phyloP scores from a whole-genome alignment of 92 coral and sea anemone genomes.

The Epizoanthus scotinus region DNA sequence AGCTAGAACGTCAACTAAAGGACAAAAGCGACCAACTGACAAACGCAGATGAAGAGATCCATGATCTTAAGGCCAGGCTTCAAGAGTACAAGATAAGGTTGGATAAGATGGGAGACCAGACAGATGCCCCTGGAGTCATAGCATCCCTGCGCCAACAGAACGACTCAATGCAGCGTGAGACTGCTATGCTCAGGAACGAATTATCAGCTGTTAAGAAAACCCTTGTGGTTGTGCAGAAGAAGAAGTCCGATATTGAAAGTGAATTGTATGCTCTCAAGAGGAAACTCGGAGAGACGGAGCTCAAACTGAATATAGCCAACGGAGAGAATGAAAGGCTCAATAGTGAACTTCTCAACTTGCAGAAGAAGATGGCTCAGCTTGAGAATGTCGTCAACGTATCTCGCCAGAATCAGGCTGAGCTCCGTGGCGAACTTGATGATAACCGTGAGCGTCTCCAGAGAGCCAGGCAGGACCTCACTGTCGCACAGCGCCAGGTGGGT shows the following conservation, averaged over 20 bases:
- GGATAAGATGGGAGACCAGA: constrained; percentile 77
- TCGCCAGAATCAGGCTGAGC: constrained; percentile 77
- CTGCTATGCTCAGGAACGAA: constrained; percentile 87
- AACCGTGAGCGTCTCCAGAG: constrained; percentile 61
- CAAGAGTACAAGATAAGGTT: constrained; percentile 81
- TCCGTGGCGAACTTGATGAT: constrained; percentile 81
- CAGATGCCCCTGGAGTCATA: constrained; percentile 84
- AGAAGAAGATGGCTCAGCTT: constrained; percentile 74
- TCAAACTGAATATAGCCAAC: constrained; percentile 67
- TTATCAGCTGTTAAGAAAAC: constrained; percentile 60
- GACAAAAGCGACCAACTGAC: constrained; percentile 67
- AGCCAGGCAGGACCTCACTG: constrained; percentile 65
- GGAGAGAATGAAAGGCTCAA: constrained; percentile 81
- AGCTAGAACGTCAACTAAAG: constrained; percentile 69
- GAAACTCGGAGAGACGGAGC: constrained; percentile 68
- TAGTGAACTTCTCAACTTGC: constrained; percentile 82
- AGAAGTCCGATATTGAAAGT: constrained; percentile 75
- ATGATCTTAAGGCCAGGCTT: constrained; percentile 77
- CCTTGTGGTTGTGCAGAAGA: constrained; percentile 76
- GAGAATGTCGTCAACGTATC: constrained; percentile 83
- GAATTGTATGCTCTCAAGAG: constrained; percentile 74
- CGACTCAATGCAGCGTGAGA: constrained; percentile 87
- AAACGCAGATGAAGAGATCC: constrained; percentile 84
- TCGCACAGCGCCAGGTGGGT: constrained; percentile 65
- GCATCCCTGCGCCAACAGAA: constrained; percentile 84